These are phyloP conservation scores for Turnix velox DNA, from an alignment of 2,113 vertebrate genomes.

Conservation along the genomic window DNA sequence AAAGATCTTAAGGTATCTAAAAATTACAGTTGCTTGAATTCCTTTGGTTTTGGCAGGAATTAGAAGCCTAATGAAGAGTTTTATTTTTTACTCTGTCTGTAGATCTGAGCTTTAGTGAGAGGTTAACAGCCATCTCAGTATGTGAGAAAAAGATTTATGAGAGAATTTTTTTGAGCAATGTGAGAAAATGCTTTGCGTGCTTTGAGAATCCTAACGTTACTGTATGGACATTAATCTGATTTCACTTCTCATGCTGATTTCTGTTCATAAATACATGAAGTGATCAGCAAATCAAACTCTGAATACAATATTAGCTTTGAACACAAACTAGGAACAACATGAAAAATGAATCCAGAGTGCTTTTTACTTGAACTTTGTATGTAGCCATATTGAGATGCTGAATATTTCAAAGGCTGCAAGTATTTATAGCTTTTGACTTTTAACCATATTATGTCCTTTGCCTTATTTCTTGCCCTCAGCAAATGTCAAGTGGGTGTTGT, in stretches of 20 bases:
- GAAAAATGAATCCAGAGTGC: background rate
- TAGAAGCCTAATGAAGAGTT: background rate
- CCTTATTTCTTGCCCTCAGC: constrained; percentile 46
- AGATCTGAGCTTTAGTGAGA: background rate
- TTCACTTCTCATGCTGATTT: background rate
- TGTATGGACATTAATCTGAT: background rate
- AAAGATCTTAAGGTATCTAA: background rate
- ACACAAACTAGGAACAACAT: background rate
- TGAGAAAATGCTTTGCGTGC: background rate
- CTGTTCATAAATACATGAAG: constrained; percentile 11
- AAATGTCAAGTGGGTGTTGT: constrained; percentile 63
- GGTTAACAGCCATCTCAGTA: background rate
- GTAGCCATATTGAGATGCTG: background rate
- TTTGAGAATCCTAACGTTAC: background rate
- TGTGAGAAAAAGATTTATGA: background rate
- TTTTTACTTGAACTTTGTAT: constrained; percentile 34
- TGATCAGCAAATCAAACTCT: constrained; percentile 1
- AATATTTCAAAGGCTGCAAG: constrained; percentile 32
- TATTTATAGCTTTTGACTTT: constrained; percentile 43
- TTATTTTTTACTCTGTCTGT: background rate
- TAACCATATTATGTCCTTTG: constrained; percentile 50
- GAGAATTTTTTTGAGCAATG: background rate
- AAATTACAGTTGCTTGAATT: background rate
- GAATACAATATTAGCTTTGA: background rate
- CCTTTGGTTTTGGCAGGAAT: background rate